Percentiles rank a stretch among this genome's conserved stretches.
Evolutionary conservation across 2,113 vertebrate genomes (phyloP).

Genomic region (Chascanopsetta lugubris): DNA sequence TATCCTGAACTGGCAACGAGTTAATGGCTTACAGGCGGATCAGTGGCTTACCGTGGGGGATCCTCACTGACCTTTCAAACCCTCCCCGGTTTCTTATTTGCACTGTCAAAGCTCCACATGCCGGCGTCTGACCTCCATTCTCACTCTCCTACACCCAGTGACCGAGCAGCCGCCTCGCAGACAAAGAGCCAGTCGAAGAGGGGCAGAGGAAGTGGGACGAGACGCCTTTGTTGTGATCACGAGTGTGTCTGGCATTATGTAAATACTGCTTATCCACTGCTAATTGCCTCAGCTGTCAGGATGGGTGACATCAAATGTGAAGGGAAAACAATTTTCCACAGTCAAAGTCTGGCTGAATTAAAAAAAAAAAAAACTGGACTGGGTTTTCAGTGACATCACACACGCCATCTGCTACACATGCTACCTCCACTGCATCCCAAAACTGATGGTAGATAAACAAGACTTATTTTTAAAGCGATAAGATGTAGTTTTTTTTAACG

Average conservation of each 20-base stretch:
- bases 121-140: conserved; percentile 48
- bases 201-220: conserved; percentile 16
- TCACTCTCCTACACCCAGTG: conserved; percentile 32
- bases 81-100: conserved; percentile 61
- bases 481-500: too few relatives aligned
- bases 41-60: conserved; percentile 59
- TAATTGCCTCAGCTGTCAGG: conserved; percentile 72
- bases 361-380: conserved; percentile 18
- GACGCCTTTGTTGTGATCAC: conserved; percentile 67
- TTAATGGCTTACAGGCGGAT: conserved; percentile 67
- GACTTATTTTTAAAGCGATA: too few relatives aligned
- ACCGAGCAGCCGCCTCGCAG: conserved; percentile 39
- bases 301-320: conserved; percentile 63
- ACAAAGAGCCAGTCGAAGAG: conserved; percentile 33
- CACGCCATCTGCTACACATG: conserved; percentile 40
- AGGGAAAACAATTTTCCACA: conserved; percentile 44
- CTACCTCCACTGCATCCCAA: conserved; percentile 12
- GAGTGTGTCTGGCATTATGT: conserved; percentile 66
- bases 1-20: conserved; percentile 35
- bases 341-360: conserved; percentile 48
- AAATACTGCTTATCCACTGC: conserved; percentile 74
- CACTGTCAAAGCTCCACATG: conserved; percentile 52
- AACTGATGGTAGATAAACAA: neutral
- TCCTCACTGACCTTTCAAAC: conserved; percentile 64
- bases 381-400: conserved; percentile 1